Conservation (phyloP, 1,140 invertebrate genomes). For the Philopotamus ludificatus region DNA sequence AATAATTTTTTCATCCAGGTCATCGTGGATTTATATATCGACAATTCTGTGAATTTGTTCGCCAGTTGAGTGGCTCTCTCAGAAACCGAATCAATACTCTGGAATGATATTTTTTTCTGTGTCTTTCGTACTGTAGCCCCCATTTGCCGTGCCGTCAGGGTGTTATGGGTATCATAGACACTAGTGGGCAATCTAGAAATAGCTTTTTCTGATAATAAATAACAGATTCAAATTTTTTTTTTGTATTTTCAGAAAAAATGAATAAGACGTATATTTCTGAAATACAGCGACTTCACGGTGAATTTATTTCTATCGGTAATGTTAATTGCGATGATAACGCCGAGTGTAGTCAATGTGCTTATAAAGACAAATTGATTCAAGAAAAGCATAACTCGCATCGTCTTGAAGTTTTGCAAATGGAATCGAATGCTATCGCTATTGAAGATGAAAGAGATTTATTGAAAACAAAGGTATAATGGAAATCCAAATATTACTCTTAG, state of each 20-base stretch:
- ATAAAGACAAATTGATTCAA: constrained; percentile 16
- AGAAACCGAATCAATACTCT: too few relatives aligned
- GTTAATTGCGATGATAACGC: background rate
- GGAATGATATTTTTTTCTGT: too few relatives aligned
- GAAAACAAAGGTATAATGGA: background rate
- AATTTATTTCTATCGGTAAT: constrained; percentile 6
- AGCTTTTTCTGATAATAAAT: too few relatives aligned
- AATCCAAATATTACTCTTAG: background rate
- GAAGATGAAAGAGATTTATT: constrained; percentile 15
- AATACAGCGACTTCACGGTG: constrained; percentile 6
- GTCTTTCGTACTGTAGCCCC: too few relatives aligned
- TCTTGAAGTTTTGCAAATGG: constrained; percentile 5
- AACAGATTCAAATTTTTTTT: constrained; percentile 7
- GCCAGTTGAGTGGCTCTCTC: too few relatives aligned
- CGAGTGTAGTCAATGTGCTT: background rate
- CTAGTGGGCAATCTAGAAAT: too few relatives aligned
- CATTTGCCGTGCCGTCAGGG: too few relatives aligned
- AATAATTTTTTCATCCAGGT: too few relatives aligned
- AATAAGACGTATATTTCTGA: constrained; percentile 17
- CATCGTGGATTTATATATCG: too few relatives aligned
- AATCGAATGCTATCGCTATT: constrained; percentile 1
- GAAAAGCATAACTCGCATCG: constrained; percentile 9
- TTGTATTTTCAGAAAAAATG: constrained; percentile 20
- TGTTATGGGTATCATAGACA: too few relatives aligned
- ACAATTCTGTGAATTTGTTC: too few relatives aligned